Evolutionary conservation across 2,888 invertebrate species (phyloP), one percentile per base, ranked within the genome.

Genomic region (Mycogona germanica): DNA sequence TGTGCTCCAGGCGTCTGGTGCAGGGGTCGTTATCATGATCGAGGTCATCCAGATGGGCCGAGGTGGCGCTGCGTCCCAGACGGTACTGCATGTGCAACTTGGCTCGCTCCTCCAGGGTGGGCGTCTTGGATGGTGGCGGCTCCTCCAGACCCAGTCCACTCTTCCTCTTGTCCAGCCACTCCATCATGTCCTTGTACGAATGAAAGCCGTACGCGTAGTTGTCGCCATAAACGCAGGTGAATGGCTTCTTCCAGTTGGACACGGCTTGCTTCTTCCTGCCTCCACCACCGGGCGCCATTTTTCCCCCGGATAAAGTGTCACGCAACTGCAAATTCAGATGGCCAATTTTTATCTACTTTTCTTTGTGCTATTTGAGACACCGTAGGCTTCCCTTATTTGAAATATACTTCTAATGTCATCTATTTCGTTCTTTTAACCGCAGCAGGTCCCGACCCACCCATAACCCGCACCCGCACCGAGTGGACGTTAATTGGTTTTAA

Each of bases 151-250:
- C n/a, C 14, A 41, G 37, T 7, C 48, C 45, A 28, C 17, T 38
- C 35, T 53, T 41, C 38, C 44, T 29, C 32, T 55, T 53, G n/a
- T 81, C 80, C 62, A 87, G 79, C 66, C 84, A 86, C 70, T 87
- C 85, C 64, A 87, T 79, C 86, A 87, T 86, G 47, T 87, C 87
- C 69, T 86, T 84, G 71, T 87, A 87, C 70, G 78, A 85, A 72
- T 86, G 83, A 65, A 86, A 83, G 50, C 83, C 85, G 69, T 81
- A 84, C 61, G 82, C 82, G 72, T 87, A 87, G 72, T 87, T 87
- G 69, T 81, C 80, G 66, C 84, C 81, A 72, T 87, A 87, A 55
- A 82, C 78, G 53, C 78, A 68, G 21, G 82, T 80, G 51, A 79
- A 78, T 49, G 78, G 78, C 60, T 73, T 74, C 54, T 69, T 72